A percentile compares a stretch with the other conserved stretches of the same genome.
Evolutionary conservation across 2,888 invertebrate genomes (phyloP).

Genomic region (Strigamia crassipes): DNA sequence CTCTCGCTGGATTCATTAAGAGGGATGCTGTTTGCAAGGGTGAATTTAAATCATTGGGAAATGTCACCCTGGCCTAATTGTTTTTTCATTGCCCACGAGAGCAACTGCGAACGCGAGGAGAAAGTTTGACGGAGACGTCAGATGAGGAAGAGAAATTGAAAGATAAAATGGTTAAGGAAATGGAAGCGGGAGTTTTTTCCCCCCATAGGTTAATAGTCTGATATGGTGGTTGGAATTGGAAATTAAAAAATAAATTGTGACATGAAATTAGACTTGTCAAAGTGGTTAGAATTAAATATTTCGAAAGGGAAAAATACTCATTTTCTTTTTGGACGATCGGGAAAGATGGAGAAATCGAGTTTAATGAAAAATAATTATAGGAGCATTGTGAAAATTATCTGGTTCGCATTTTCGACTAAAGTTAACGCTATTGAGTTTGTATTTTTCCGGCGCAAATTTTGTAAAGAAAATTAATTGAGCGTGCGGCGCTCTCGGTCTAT

Average conservation of each 20-base stretch:
- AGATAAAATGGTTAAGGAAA: conserved; percentile 21
- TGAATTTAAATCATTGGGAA: conserved; percentile 34
- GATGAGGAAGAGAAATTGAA: conserved; percentile 21
- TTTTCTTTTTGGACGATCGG: not conserved
- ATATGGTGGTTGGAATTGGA: conserved; percentile 3
- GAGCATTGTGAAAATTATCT: too few species aligned
- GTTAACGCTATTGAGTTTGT: too few species aligned
- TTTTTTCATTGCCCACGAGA: conserved; percentile 37
- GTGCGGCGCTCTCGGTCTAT: too few species aligned
- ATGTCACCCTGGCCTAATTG: conserved; percentile 42
- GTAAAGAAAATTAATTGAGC: too few species aligned
- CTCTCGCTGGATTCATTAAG: conserved; percentile 38
- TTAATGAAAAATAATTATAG: too few species aligned
- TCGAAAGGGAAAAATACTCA: not conserved
- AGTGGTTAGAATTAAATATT: not conserved
- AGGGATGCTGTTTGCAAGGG: conserved; percentile 28
- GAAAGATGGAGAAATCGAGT: too few species aligned
- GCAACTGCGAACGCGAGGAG: conserved; percentile 16
- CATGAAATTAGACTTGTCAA: conserved; percentile 1
- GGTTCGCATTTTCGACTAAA: too few species aligned
- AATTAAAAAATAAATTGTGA: not conserved
- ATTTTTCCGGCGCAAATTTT: too few species aligned
- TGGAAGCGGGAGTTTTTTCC: not conserved
- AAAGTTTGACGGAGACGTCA: conserved; percentile 21
- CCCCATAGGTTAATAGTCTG: not conserved